Percentiles rank a stretch among this genome's conserved stretches.
phyloP scores from a whole-genome alignment of 2,797 vertebrate genomes.

The Tokudaia muenninki region DNA sequence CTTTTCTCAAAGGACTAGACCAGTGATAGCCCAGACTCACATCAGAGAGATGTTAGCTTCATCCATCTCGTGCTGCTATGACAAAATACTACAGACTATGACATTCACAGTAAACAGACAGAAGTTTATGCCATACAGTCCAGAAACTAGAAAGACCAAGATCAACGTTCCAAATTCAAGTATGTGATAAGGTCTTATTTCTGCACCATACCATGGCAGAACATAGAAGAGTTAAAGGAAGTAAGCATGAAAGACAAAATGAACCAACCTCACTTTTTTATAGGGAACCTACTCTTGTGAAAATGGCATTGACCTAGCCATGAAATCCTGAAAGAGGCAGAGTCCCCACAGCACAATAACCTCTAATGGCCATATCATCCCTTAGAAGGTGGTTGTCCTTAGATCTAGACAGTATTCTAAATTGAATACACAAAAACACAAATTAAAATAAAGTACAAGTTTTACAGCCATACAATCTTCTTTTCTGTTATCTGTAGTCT shows the following conservation, averaged over 20 bases:
- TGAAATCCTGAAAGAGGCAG: neutral
- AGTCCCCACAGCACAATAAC: neutral
- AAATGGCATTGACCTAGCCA: neutral
- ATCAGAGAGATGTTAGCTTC: neutral
- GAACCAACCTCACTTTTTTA: neutral
- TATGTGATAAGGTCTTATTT: neutral
- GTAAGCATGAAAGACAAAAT: neutral
- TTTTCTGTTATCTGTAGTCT: neutral
- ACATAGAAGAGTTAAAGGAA: neutral
- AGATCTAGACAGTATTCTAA: neutral
- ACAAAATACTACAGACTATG: neutral
- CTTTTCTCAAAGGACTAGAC: neutral
- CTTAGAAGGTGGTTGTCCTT: slow-evolving; percentile 75
- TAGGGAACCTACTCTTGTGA: neutral
- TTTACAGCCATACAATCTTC: neutral
- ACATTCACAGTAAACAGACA: neutral
- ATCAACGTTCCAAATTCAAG: neutral
- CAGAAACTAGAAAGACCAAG: neutral
- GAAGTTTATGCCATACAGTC: neutral
- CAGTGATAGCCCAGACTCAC: neutral
- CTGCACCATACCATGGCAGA: neutral
- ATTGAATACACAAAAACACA: neutral
- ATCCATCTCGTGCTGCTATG: neutral
- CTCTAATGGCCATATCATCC: slow-evolving; percentile 60
- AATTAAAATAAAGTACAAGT: neutral